Evolutionary conservation across 2,797 vertebrate species (phyloP).

Genomic region (Chaenodraco wilsoni): DNA sequence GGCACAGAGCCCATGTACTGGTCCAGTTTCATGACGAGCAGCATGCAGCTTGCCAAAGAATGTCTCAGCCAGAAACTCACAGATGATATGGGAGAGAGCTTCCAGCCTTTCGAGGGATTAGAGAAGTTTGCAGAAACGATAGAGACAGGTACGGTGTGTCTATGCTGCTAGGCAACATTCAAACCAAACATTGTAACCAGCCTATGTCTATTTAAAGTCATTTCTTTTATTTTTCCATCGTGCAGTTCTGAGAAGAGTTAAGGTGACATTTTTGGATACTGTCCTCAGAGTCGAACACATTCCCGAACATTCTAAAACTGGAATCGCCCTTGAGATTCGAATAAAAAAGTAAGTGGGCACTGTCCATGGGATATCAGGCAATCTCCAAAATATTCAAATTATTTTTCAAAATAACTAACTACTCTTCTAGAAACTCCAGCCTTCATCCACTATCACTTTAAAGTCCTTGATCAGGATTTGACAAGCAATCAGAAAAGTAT

Average conservation of each 20-base stretch:
- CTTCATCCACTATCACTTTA: background rate
- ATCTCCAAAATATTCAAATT: background rate
- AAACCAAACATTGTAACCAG: background rate
- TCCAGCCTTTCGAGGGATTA: slow-evolving; percentile 96
- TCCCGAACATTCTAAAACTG: slow-evolving; percentile 97
- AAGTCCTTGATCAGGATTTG: background rate
- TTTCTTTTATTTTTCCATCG: slow-evolving; percentile 23
- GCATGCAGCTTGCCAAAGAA: slow-evolving; percentile 98
- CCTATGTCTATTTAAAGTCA: background rate
- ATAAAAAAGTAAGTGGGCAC: slow-evolving; percentile 89
- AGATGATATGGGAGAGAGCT: slow-evolving; percentile 95
- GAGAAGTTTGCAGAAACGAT: slow-evolving; percentile 99
- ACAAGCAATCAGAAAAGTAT: background rate
- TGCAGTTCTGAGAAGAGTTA: slow-evolving; percentile 95
- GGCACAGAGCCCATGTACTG: slow-evolving; percentile 96
- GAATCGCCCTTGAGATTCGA: slow-evolving; percentile 94
- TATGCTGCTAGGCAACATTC: background rate
- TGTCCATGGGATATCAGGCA: background rate
- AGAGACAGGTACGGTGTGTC: slow-evolving; percentile 89
- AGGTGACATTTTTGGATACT: slow-evolving; percentile 96
- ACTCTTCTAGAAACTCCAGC: background rate
- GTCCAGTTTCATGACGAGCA: slow-evolving; percentile 99
- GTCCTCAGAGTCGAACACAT: slow-evolving; percentile 95
- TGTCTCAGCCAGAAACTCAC: slow-evolving; percentile 97
- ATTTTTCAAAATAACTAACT: background rate